These are phyloP conservation scores for Lutjanus campechanus DNA, from an alignment of 2,797 vertebrate species.

Conservation along the genomic window DNA sequence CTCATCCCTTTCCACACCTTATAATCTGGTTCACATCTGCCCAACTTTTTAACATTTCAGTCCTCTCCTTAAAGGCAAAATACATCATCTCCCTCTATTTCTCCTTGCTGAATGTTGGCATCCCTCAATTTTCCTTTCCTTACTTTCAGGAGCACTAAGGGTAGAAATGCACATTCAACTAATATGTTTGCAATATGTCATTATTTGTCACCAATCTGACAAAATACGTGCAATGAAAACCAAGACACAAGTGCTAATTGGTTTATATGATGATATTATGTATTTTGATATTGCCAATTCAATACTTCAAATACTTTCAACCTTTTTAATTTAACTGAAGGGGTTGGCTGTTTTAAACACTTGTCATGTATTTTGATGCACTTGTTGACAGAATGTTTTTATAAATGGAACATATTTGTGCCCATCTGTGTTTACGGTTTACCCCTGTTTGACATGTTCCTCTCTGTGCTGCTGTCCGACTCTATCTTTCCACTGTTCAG, in stretches of 20 bases:
- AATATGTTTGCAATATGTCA: not conserved
- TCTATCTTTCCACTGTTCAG: constrained; percentile 25
- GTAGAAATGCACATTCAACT: fast-evolving
- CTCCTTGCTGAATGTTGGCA: not conserved
- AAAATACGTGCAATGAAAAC: not conserved
- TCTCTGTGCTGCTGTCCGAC: constrained; percentile 4
- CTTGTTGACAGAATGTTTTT: constrained; percentile 1
- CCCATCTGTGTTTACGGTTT: constrained; percentile 49
- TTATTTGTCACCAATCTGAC: not conserved
- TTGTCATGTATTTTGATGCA: not conserved
- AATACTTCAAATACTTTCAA: not conserved
- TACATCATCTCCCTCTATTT: not conserved
- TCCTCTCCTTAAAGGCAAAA: constrained; percentile 1
- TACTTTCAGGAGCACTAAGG: not conserved
- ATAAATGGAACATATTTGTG: constrained; percentile 10
- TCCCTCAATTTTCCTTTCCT: not conserved
- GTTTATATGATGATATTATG: not conserved
- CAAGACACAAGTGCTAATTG: not conserved
- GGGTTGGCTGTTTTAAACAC: not conserved
- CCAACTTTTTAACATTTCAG: constrained; percentile 18
- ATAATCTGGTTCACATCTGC: constrained; percentile 37
- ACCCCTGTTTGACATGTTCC: constrained; percentile 35
- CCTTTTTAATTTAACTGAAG: not conserved
- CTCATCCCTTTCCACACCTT: constrained; percentile 33
- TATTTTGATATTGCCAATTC: not conserved